Conservation (phyloP, 1,140 invertebrate species). For the Solenopsis fugax region DNA sequence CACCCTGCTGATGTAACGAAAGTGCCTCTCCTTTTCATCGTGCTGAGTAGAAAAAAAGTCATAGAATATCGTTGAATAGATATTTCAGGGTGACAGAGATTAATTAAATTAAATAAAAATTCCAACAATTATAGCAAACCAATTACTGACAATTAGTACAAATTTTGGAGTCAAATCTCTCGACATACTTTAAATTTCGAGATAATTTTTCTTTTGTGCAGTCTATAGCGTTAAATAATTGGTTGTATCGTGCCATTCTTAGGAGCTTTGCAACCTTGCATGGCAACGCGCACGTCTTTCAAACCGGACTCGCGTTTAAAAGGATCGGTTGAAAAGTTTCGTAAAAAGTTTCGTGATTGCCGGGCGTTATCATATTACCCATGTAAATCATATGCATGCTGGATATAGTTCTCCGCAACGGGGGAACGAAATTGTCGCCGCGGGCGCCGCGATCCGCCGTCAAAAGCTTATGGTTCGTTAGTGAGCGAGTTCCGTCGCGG, state of each 20-base stretch:
- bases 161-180: background rate
- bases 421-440: conserved; percentile 46
- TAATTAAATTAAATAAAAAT: conserved; percentile 12
- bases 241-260: background rate
- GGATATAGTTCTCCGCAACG: conserved; percentile 47
- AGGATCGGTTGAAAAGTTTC: background rate
- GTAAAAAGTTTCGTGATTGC: conserved; percentile 17
- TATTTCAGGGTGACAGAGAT: background rate
- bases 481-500: background rate
- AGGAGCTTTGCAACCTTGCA: background rate
- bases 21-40: background rate
- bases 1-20: background rate
- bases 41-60: background rate
- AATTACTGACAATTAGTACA: too few relatives aligned
- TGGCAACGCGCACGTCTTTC: background rate
- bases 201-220: background rate
- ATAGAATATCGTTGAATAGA: background rate
- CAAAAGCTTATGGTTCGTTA: conserved; percentile 38
- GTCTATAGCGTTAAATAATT: background rate
- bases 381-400: conserved; percentile 22
- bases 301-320: background rate
- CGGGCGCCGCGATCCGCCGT: conserved; percentile 33
- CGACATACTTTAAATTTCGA: background rate
- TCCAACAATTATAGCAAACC: background rate
- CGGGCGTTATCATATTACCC: conserved; percentile 19